phyloP scores from a whole-genome alignment of 2,797 vertebrate species.

The Acipenser oxyrinchus region DNA sequence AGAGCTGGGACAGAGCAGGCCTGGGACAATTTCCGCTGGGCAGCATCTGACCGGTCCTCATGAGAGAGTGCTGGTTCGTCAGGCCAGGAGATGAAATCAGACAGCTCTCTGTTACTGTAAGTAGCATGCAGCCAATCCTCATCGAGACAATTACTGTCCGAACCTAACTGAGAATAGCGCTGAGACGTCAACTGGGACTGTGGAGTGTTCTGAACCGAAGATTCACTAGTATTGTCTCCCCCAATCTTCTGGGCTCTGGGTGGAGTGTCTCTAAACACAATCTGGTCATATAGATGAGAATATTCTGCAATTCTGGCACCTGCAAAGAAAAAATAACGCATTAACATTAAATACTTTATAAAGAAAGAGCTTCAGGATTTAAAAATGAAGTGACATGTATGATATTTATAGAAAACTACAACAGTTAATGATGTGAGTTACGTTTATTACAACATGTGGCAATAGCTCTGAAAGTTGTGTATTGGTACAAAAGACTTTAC shows the following conservation, averaged over 20 bases:
- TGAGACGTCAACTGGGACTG: conserved; percentile 42
- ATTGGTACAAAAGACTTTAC: too few species aligned
- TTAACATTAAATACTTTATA: background rate
- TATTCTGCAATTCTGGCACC: conserved; percentile 97
- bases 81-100: conserved; percentile 64
- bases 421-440: background rate
- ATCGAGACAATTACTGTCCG: conserved; percentile 36
- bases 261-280: conserved; percentile 74
- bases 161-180: conserved; percentile 29
- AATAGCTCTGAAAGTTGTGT: too few species aligned
- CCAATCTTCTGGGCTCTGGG: conserved; percentile 44
- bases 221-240: conserved; percentile 21
- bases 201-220: conserved; percentile 43
- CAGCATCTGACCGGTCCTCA: conserved; percentile 40
- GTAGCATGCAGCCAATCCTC: conserved; percentile 84
- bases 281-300: conserved; percentile 92
- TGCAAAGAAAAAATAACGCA: conserved; percentile 27
- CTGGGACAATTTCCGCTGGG: conserved; percentile 49
- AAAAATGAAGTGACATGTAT: conserved; percentile 3
- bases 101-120: conserved; percentile 81
- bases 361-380: background rate
- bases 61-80: conserved; percentile 38
- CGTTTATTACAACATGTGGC: too few species aligned
- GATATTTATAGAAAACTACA: background rate
- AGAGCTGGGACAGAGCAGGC: conserved; percentile 76